These are phyloP conservation scores for human (Homo sapiens) DNA, from an alignment of 2,113 vertebrate species.

Conservation along the genomic window GRCh38 chr6:148115501-148116000, in stretches of 20 bases:
- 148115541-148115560: too few species aligned
- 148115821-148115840: not conserved
- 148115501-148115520: not conserved
- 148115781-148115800: not conserved
- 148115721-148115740: not conserved
- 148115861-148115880: not conserved
- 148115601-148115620: not conserved
- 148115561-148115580: not conserved
- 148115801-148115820: not conserved
- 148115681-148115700: not conserved
- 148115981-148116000: not conserved
- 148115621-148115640: not conserved
- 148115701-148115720: not conserved
- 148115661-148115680: not conserved
- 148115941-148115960: not conserved
- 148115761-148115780: not conserved
- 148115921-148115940: not conserved
- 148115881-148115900: not conserved
- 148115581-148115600: not conserved
- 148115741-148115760: not conserved
- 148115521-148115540: rapidly evolving
- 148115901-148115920: not conserved
- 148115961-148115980: not conserved
- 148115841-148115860: not conserved
- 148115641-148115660: not conserved